phyloP scores from a whole-genome alignment of 2,113 vertebrate species.

The Erythrocercus mccallii region DNA sequence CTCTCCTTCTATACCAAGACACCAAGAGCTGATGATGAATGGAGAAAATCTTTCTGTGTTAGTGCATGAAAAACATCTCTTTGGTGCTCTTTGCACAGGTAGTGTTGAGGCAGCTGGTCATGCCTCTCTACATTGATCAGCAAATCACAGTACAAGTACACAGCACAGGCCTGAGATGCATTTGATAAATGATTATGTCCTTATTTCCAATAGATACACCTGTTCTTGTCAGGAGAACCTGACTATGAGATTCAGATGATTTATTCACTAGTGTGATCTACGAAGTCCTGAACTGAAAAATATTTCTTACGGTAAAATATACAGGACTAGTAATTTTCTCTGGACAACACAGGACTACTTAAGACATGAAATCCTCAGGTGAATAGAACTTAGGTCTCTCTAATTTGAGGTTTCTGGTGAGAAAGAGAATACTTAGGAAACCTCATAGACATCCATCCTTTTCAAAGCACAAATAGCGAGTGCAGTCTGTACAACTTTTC shows the following conservation, averaged over 20 bases:
- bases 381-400: background rate
- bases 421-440: background rate
- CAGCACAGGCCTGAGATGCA: background rate
- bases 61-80: background rate
- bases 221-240: background rate
- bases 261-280: background rate
- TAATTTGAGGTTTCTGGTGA: background rate
- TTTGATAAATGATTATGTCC: background rate
- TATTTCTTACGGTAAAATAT: background rate
- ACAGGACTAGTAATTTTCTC: background rate
- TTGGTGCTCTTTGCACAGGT: background rate
- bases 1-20: background rate
- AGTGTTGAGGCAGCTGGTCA: background rate
- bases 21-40: background rate
- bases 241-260: background rate
- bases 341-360: background rate
- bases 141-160: background rate
- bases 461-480: fast-evolving
- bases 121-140: background rate
- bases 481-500: background rate
- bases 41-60: background rate
- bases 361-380: background rate
- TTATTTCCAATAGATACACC: background rate
- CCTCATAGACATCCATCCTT: background rate
- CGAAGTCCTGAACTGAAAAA: background rate